Percentiles rank a stretch among this genome's conserved stretches.
These are phyloP conservation scores for Thalassoma bifasciatum DNA, from an alignment of 2,113 vertebrate genomes.

Conservation along the genomic window DNA sequence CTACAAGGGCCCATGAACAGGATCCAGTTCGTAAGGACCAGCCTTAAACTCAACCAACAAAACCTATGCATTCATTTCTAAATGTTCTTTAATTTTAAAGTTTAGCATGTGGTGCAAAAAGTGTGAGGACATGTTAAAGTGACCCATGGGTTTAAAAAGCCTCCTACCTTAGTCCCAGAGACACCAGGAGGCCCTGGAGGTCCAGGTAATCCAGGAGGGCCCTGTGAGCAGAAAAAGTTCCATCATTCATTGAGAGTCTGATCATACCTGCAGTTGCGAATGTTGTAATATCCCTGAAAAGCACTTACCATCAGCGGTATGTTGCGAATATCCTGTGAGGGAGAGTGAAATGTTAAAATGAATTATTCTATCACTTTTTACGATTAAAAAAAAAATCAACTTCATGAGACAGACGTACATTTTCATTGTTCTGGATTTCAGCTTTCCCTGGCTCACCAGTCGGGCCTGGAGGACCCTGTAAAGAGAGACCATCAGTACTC, in stretches of 20 bases:
- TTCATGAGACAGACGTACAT: constrained; percentile 78
- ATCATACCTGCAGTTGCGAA: background rate
- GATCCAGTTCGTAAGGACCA: too few relatives aligned
- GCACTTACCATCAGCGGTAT: constrained; percentile 91
- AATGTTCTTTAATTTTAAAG: background rate
- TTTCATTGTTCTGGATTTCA: constrained; percentile 94
- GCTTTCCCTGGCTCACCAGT: constrained; percentile 94
- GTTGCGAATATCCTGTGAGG: constrained; percentile 89
- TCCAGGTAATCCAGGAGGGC: constrained; percentile 86
- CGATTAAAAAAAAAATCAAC: background rate
- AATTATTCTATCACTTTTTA: background rate
- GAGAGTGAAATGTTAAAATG: constrained; percentile 6
- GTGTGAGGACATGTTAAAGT: too few relatives aligned
- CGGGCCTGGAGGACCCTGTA: constrained; percentile 85
- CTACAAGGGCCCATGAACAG: too few relatives aligned
- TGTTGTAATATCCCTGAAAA: background rate
- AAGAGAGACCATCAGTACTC: background rate
- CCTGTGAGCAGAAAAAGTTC: constrained; percentile 44
- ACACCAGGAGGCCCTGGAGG: constrained; percentile 87
- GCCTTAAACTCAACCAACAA: too few relatives aligned
- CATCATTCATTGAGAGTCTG: background rate
- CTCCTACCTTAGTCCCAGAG: constrained; percentile 90
- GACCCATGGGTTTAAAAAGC: background rate
- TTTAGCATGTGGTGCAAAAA: background rate
- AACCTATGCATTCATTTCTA: background rate